Evolutionary conservation across 2,797 vertebrate genomes (phyloP).

Genomic region (Oreonectes daqikongensis): DNA sequence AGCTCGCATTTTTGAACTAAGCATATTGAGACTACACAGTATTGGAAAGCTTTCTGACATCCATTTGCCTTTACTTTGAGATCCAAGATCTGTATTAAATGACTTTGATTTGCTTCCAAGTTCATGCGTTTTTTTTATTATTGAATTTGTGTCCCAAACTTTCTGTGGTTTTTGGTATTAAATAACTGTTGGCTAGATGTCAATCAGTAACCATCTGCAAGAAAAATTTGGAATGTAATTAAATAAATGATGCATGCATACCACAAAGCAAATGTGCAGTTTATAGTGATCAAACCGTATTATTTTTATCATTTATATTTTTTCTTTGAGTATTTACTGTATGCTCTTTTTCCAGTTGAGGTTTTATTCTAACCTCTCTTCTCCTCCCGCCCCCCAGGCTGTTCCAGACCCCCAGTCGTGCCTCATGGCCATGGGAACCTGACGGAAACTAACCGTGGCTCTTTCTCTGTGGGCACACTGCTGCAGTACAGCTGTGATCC

Average conservation of each 20-base stretch:
- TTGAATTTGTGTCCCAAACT: background rate
- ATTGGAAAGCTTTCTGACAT: background rate
- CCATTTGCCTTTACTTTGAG: background rate
- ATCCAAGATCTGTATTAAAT: background rate
- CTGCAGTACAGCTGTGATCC: slow-evolving; percentile 75
- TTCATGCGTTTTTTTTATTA: background rate
- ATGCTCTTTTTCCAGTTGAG: no score
- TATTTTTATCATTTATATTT: no score
- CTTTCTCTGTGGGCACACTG: slow-evolving; percentile 71
- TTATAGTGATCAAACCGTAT: no score
- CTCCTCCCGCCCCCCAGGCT: slow-evolving; percentile 63
- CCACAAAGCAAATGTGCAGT: background rate
- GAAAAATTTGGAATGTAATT: background rate
- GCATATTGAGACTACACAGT: background rate
- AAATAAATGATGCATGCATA: background rate
- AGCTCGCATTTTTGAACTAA: background rate
- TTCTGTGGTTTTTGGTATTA: no score
- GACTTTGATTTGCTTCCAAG: background rate
- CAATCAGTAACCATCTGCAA: background rate
- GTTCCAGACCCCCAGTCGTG: slow-evolving; percentile 69
- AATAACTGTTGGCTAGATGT: background rate
- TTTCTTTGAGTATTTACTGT: no score
- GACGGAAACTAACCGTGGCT: slow-evolving; percentile 77
- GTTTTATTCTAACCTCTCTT: background rate
- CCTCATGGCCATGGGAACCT: slow-evolving; percentile 76